Conservation (phyloP, 2,113 vertebrate species). For the Diglossa brunneiventris region DNA sequence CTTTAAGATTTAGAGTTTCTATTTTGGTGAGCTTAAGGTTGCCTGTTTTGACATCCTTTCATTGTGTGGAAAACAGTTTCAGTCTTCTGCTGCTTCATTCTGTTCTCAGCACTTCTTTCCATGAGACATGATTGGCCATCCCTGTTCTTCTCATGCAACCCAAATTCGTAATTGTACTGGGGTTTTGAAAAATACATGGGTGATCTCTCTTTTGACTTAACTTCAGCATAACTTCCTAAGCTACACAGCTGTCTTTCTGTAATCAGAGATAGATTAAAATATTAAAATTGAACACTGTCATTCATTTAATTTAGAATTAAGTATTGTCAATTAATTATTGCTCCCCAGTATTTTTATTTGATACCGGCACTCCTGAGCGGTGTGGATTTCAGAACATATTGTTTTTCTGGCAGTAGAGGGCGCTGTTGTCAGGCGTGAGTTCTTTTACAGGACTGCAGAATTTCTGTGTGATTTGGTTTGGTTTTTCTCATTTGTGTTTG, state of each 20-base stretch:
- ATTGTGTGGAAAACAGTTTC: background rate
- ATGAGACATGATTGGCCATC: background rate
- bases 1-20: background rate
- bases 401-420: background rate
- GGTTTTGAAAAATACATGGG: background rate
- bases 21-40: background rate
- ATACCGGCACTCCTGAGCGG: fast-evolving
- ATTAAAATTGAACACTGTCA: background rate
- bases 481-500: background rate
- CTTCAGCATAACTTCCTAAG: background rate
- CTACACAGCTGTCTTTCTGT: background rate
- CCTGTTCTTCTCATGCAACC: background rate
- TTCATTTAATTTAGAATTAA: background rate
- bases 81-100: background rate
- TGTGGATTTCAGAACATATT: background rate
- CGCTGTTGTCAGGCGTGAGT: background rate
- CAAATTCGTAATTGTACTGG: background rate
- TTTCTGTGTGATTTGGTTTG: background rate
- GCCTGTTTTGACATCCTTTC: background rate
- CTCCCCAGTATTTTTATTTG: background rate
- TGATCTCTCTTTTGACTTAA: background rate
- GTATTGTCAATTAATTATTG: background rate
- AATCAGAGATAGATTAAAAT: background rate
- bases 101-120: background rate
- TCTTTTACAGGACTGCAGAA: background rate